phyloP scores from a whole-genome alignment of 1,140 invertebrate genomes.

The Leptinotarsa lineolata region DNA sequence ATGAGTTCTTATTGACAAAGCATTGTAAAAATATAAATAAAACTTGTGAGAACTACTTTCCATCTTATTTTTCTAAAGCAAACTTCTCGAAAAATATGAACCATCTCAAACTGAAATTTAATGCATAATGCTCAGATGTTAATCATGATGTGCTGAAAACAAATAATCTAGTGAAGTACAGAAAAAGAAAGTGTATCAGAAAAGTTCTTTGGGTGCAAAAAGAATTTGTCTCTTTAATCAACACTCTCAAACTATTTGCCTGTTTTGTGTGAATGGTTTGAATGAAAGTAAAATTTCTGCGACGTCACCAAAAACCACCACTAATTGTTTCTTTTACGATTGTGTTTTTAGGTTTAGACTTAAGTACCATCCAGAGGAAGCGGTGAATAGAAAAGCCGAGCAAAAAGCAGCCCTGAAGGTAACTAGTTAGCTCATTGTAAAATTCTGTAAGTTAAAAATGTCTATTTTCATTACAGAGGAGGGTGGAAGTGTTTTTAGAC shows the following conservation, averaged over 20 bases:
- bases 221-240: not conserved
- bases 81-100: no score
- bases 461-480: constrained; percentile 64
- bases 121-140: no score
- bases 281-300: constrained; percentile 3
- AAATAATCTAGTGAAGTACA: no score
- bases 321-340: not conserved
- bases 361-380: constrained; percentile 98
- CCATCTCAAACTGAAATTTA: no score
- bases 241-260: not conserved
- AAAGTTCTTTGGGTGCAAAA: not conserved
- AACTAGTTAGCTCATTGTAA: constrained; percentile 1
- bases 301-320: not conserved
- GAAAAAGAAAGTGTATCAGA: no score
- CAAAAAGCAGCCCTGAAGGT: constrained; percentile 83
- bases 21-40: no score
- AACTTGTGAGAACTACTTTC: no score
- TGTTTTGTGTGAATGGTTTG: not conserved
- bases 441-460: not conserved
- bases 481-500: constrained; percentile 89
- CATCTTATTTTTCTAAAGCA: no score
- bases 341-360: constrained; percentile 88
- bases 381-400: constrained; percentile 87
- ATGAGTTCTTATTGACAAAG: no score
- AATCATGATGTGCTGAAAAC: no score